Percentiles rank a stretch among this genome's conserved stretches.
Evolutionary conservation across 2,797 vertebrate species (phyloP).

Genomic region (Squalus acanthias): DNA sequence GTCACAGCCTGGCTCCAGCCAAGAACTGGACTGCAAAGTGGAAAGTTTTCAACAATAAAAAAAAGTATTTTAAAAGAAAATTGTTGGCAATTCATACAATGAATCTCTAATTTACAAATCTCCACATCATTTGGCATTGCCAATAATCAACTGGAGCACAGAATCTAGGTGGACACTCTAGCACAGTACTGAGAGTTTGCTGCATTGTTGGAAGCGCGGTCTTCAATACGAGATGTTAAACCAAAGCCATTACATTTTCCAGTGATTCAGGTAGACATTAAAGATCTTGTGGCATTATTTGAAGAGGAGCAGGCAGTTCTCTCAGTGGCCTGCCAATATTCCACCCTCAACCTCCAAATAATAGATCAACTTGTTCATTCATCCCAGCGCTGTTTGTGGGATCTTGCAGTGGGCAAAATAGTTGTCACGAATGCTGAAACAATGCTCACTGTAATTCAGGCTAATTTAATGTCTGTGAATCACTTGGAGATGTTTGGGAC

Average conservation of each 20-base stretch:
- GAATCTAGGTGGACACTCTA: not conserved
- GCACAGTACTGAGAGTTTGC: not conserved
- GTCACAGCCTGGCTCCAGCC: not conserved
- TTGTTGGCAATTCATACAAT: constrained; percentile 11
- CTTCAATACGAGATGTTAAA: not conserved
- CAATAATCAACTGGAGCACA: not conserved
- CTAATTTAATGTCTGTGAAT: not conserved
- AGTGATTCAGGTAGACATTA: not conserved
- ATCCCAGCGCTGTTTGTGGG: not conserved
- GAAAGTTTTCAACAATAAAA: constrained; percentile 5
- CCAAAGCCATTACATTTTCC: not conserved
- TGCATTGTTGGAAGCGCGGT: not conserved
- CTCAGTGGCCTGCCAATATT: not conserved
- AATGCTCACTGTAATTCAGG: not conserved
- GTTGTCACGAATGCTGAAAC: not conserved
- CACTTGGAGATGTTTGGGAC: not conserved
- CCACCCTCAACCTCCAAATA: not conserved
- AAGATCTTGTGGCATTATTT: not conserved
- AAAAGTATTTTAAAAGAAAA: not conserved
- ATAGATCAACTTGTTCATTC: not conserved
- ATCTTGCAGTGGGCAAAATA: not conserved
- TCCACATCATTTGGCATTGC: not conserved
- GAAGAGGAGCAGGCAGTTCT: not conserved
- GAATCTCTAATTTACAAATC: not conserved
- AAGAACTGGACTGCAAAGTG: not conserved